phyloP scores from a whole-genome alignment of 92 coral and sea anemone species.

The Parazoanthus darwini region DNA sequence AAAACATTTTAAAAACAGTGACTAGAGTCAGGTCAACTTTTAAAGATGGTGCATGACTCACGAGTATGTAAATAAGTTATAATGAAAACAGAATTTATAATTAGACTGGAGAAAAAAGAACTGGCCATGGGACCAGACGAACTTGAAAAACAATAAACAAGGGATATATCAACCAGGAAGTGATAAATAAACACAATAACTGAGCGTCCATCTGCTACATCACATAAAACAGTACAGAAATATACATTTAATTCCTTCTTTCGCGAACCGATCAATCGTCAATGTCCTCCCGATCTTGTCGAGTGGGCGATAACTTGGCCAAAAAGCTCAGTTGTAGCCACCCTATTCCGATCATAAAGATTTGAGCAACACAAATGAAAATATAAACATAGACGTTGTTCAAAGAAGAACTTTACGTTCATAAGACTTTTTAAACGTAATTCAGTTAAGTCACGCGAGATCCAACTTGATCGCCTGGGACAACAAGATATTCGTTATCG shows the following conservation, averaged over 20 bases:
- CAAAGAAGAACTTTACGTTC: too few relatives aligned
- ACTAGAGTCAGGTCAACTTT: background rate
- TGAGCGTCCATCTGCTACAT: background rate
- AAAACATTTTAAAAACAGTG: background rate
- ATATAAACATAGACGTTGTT: background rate
- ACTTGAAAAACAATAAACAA: too few relatives aligned
- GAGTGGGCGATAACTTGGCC: background rate
- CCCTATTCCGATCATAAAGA: background rate
- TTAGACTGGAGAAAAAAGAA: background rate
- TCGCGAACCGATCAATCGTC: background rate
- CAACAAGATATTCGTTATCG: background rate
- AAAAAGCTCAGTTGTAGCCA: background rate
- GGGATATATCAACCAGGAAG: background rate
- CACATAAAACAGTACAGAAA: too few relatives aligned
- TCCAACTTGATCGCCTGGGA: background rate
- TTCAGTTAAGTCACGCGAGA: background rate
- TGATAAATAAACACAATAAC: background rate
- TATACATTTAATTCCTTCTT: too few relatives aligned
- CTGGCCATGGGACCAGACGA: background rate
- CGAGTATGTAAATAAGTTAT: constrained; percentile 4
- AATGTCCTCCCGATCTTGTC: background rate
- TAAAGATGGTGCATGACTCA: background rate
- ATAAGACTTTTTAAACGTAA: background rate
- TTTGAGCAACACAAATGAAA: too few relatives aligned
- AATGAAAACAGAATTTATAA: background rate